Conservation (phyloP, 2,888 invertebrate species). For the Eupithecia subfuscata region DNA sequence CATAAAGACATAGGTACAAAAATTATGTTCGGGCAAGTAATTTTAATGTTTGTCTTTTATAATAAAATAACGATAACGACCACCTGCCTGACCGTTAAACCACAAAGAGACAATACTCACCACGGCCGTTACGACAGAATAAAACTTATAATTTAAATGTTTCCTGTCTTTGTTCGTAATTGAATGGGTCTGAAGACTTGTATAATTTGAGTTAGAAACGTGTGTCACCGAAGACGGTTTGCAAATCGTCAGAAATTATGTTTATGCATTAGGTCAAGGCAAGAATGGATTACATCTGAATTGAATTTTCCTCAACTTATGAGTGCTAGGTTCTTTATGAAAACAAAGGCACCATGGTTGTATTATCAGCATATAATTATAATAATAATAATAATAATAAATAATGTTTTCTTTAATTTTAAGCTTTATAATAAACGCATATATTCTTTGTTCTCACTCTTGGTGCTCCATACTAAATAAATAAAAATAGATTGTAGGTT, state of each 20-base stretch:
- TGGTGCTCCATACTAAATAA: too few relatives aligned
- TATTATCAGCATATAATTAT: too few relatives aligned
- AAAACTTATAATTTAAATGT: conserved; percentile 39
- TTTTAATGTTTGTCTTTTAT: background rate
- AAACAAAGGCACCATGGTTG: too few relatives aligned
- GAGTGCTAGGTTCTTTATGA: background rate
- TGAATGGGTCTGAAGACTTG: background rate
- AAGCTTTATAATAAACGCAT: too few relatives aligned
- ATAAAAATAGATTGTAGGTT: background rate
- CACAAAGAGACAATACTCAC: conserved; percentile 29
- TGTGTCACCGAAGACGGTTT: conserved; percentile 28
- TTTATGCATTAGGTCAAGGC: conserved; percentile 29
- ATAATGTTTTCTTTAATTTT: too few relatives aligned
- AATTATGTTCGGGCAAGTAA: background rate
- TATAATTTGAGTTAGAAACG: conserved; percentile 21
- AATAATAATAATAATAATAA: too few relatives aligned
- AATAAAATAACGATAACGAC: background rate
- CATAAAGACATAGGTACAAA: background rate
- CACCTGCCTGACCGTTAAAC: conserved; percentile 10
- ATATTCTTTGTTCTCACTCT: too few relatives aligned
- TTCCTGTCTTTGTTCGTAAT: conserved; percentile 44
- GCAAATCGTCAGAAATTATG: conserved; percentile 23
- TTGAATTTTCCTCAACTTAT: background rate
- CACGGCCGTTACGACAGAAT: conserved; percentile 35
- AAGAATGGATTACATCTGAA: conserved; percentile 8